Conservation (phyloP, 2,797 vertebrate genomes). For the Garrulus glandarius region DNA sequence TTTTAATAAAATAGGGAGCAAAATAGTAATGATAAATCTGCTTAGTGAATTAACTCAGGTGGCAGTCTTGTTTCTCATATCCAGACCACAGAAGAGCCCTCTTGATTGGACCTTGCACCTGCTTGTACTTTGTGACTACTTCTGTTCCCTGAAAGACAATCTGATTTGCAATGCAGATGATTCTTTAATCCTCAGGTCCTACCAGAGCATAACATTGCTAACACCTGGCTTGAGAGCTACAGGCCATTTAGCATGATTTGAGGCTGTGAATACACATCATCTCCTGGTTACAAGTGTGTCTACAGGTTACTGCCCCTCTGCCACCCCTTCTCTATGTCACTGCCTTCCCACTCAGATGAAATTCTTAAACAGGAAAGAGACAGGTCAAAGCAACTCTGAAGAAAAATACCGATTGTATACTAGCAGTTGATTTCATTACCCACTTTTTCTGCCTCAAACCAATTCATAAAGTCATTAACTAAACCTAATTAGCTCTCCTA, state of each 20-base stretch:
- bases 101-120: neutral
- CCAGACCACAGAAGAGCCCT: neutral
- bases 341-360: neutral
- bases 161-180: conserved; percentile 16
- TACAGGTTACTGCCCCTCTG: neutral
- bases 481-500: neutral
- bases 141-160: neutral
- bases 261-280: neutral
- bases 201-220: neutral
- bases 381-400: neutral
- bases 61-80: neutral
- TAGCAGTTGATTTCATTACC: neutral
- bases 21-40: neutral
- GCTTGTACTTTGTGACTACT: neutral
- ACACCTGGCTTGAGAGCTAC: neutral
- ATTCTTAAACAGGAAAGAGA: neutral
- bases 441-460: neutral
- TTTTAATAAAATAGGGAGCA: neutral
- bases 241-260: neutral
- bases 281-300: neutral
- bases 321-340: neutral
- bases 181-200: neutral
- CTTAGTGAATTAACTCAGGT: neutral
- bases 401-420: neutral
- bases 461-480: neutral